Base-by-base conservation (phyloP, 1,140 invertebrate genomes). In the Drosophila bifasciata region DNA sequence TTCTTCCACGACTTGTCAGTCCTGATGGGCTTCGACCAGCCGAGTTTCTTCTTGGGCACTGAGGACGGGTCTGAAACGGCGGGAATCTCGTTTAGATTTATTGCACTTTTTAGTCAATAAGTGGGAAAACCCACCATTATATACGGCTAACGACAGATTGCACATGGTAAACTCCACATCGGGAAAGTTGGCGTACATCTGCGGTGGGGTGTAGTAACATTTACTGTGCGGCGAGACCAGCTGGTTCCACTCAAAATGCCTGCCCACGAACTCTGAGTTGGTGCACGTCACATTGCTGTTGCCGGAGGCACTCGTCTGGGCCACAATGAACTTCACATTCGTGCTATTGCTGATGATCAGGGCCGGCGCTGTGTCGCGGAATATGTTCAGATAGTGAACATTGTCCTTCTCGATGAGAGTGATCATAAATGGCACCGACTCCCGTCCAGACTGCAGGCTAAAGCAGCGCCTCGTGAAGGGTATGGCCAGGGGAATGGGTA, bases 1-100 rank as follows among this genome's bases (percentile, higher is more conserved):
- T 95, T 94, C 59, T 95, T 94, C 59, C 92, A 92, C n/a, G 91
- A 91, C 55, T 92, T 91, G 53, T 91, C 90, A 3, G 93, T 90
- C 50, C 91, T 85, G 28, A 93, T 88, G 0, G 92, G 89, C 41
- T 86, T 85, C 2, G 93, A 93, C 93, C 93, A 93, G 41, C 85
- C 70, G 28, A 92, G 90, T 23, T 80, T 76, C 11, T 68, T 56
- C n/a, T 75, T 88, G 13, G 13, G 19, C 51, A 17, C 61, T n/a
- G n/a, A 62, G 0, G 16, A 41, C 28, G 67, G 9, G 6, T 51
- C 63, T 74, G n/a, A 11, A 76, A 60, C 1, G 4, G 15, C 16
- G 7, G 7, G 7, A 0, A 13, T 43, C 32, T 13, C 32, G 3
- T 13, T n/a, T 25, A 5, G n/a, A 15, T n/a, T 2, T 17, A n/a